Base-by-base conservation (phyloP, 2,797 vertebrate species). In the Gambusia yucatana region DNA sequence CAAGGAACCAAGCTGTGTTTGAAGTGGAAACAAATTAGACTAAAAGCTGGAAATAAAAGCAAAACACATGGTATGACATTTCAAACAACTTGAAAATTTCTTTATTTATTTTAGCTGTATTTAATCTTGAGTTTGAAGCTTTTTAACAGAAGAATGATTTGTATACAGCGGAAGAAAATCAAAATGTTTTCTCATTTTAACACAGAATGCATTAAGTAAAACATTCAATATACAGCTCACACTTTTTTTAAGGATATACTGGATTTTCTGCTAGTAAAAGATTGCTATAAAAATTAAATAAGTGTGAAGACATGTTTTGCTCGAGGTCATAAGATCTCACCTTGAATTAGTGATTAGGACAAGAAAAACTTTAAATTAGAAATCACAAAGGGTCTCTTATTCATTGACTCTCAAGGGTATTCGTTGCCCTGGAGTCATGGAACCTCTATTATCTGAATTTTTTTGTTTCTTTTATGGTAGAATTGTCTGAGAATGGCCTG, bases 261-360 rank as follows among this genome's bases (percentile, higher is more conserved):
- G 33, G 8, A 65, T 65, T 65, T 39, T 65, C 16, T 65, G 30
- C 61, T 20, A 36, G 33, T 39, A 65, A 65, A 65, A 20, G 5
- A 36, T 14, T 63, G 33, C 14, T 36, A 36, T 33, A 17, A 20
- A 20, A 65, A 8, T 36, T 39, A 36, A 65, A 39, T 17, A 65
- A 39, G 33, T 39, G 33, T 14, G 30, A 33, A 61, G 59, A 33
- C 28, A 28, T 61, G 59, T 61, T 61, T 33, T 33, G 59, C 59
- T 61, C 28, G 59, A 61, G 59, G 59, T 61, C 59, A 33, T 61
- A 14, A 61, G 59, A 33, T 61, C 59, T 61, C 28, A 61, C 59
- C 59, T 61, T 65, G 61, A 65, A 65, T 65, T 36, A 65, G 61
- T 65, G 33, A 65, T 65, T 65, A 25, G 44, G 46, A 72, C 13